Evolutionary conservation across 30 jellyfish, hydroid and myxozoan genomes (phyloP).

Genomic region (Aurelia aurita complex sp. Pacific): DNA sequence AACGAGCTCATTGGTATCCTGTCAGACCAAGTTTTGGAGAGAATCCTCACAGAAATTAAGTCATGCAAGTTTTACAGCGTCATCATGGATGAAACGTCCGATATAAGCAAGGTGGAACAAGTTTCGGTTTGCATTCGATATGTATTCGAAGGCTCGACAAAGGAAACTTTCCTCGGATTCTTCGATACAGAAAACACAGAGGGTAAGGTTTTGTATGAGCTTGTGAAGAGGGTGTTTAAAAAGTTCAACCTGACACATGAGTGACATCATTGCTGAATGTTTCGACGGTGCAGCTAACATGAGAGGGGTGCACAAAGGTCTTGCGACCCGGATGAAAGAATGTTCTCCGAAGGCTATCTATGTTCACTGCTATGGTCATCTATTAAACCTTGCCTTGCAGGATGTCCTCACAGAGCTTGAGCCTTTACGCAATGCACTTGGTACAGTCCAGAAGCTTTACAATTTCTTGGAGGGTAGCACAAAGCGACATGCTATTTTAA

Average conservation of each 20-base stretch:
- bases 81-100: constrained; percentile 56
- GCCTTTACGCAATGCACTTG: constrained; percentile 40
- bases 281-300: constrained; percentile 50
- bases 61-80: constrained; percentile 13
- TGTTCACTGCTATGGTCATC: constrained; percentile 19
- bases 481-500: constrained; percentile 36
- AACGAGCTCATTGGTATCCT: constrained; percentile 12
- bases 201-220: constrained; percentile 31
- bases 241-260: constrained; percentile 21
- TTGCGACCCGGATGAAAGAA: constrained; percentile 39
- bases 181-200: constrained; percentile 7
- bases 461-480: constrained; percentile 41
- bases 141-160: constrained; percentile 17
- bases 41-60: constrained; percentile 24
- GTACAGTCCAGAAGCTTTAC: constrained; percentile 45
- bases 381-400: too few relatives aligned
- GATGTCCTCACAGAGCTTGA: too few relatives aligned
- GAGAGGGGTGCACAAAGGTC: constrained; percentile 16
- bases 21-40: constrained; percentile 23
- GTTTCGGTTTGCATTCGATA: constrained; percentile 34
- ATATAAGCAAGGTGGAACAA: constrained; percentile 36
- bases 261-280: constrained; percentile 48
- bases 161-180: constrained; percentile 34
- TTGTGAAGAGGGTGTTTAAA: constrained; percentile 31
- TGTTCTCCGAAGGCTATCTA: constrained; percentile 29